Conservation (phyloP, 2,888 invertebrate genomes). For the Siphonodentalium dalli region DNA sequence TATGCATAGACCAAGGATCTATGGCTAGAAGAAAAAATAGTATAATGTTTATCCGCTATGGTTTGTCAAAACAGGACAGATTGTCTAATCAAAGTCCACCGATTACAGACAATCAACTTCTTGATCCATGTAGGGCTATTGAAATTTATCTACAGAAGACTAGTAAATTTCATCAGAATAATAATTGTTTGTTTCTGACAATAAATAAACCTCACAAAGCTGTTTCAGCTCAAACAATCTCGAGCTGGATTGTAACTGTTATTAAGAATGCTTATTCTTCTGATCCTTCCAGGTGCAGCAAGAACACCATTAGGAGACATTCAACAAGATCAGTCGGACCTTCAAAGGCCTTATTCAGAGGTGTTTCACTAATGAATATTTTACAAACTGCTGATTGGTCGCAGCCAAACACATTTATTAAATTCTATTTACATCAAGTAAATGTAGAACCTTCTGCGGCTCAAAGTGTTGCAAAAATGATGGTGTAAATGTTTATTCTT, state of each 20-base stretch:
- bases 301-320: background rate
- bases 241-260: background rate
- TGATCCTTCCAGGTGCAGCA: background rate
- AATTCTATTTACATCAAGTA: no score
- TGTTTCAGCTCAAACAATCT: background rate
- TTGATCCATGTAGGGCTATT: no score
- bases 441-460: no score
- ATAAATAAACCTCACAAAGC: constrained; percentile 3
- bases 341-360: constrained; percentile 5
- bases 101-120: no score
- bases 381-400: no score
- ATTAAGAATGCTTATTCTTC: constrained; percentile 1
- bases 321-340: constrained; percentile 5
- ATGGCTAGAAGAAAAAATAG: constrained; percentile 1
- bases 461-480: no score
- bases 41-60: constrained; percentile 11
- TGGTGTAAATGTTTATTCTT: no score
- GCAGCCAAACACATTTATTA: no score
- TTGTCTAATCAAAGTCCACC: background rate
- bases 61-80: constrained; percentile 7
- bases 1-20: constrained; percentile 1
- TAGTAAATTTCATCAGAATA: background rate
- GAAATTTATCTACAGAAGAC: background rate
- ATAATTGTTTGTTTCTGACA: background rate
- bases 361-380: no score